Evolutionary conservation across 2,888 invertebrate genomes (phyloP).

Genomic region (Ennomos quercinarius): DNA sequence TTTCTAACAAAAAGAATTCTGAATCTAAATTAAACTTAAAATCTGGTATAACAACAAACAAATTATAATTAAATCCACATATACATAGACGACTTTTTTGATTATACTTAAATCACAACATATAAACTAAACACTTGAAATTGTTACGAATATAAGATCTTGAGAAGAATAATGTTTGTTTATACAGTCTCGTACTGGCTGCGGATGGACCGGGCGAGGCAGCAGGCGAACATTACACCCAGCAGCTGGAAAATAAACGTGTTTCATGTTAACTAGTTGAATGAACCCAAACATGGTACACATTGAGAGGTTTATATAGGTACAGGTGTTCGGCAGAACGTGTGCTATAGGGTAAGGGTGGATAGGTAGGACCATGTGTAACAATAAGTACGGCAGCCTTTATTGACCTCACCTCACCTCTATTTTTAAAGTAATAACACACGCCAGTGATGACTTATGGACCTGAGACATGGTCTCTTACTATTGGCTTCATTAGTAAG

Average conservation of each 20-base stretch:
- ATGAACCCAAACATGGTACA: too few species aligned
- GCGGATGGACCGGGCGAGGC: constrained; percentile 96
- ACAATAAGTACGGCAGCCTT: too few species aligned
- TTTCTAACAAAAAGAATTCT: constrained; percentile 33
- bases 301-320: too few species aligned
- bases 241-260: constrained; percentile 87
- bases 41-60: constrained; percentile 48
- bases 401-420: too few species aligned
- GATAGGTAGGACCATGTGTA: too few species aligned
- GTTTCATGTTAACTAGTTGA: background rate
- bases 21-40: constrained; percentile 43
- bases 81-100: constrained; percentile 48
- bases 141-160: constrained; percentile 13
- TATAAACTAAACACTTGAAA: constrained; percentile 25
- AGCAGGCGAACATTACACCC: constrained; percentile 96
- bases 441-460: too few species aligned
- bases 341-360: too few species aligned
- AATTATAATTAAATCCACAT: constrained; percentile 55
- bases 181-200: constrained; percentile 96
- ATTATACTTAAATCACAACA: constrained; percentile 55
- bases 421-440: too few species aligned
- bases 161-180: constrained; percentile 40
- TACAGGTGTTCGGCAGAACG: too few species aligned
- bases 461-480: too few species aligned
- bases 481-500: too few species aligned